Conservation (phyloP, 92 coral and sea anemone species). For the Metridium senile region DNA sequence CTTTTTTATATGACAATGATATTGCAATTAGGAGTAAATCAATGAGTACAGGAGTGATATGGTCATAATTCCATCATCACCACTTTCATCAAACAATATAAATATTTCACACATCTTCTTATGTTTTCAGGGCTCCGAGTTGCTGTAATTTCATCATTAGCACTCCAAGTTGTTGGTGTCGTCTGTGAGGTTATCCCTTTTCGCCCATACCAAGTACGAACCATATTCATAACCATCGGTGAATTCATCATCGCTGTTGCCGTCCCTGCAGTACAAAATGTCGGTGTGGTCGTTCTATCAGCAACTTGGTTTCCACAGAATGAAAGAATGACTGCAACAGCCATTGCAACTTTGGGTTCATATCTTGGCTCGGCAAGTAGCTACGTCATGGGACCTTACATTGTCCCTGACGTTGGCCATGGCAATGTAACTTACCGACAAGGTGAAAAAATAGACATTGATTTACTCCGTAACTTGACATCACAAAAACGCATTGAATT, state of each 20-base stretch:
- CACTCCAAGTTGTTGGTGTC: conserved; percentile 79
- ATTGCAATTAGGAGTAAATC: too few species aligned
- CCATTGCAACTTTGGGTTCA: conserved; percentile 86
- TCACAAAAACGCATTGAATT: conserved; percentile 60
- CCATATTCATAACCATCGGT: conserved; percentile 72
- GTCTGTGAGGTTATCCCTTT: conserved; percentile 76
- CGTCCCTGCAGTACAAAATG: conserved; percentile 87
- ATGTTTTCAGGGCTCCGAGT: conserved; percentile 75
- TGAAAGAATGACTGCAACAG: conserved; percentile 96
- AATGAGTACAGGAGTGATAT: neutral
- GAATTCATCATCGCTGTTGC: conserved; percentile 87
- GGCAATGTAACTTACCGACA: conserved; percentile 73
- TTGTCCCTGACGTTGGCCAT: conserved; percentile 86
- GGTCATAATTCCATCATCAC: neutral
- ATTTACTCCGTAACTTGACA: conserved; percentile 62
- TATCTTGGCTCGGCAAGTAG: conserved; percentile 88
- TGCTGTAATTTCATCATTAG: conserved; percentile 73
- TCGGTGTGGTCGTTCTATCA: conserved; percentile 89
- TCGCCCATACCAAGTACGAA: conserved; percentile 51
- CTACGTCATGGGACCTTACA: conserved; percentile 80
- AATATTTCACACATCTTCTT: too few species aligned
- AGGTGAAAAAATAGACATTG: conserved; percentile 74
- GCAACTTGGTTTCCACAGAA: conserved; percentile 98
- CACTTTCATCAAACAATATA: neutral
- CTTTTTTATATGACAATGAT: too few species aligned